A percentile compares a stretch with the other conserved stretches of the same genome.
Evolutionary conservation across 1,140 invertebrate genomes (phyloP).

Genomic region (Drosophila dunni): DNA sequence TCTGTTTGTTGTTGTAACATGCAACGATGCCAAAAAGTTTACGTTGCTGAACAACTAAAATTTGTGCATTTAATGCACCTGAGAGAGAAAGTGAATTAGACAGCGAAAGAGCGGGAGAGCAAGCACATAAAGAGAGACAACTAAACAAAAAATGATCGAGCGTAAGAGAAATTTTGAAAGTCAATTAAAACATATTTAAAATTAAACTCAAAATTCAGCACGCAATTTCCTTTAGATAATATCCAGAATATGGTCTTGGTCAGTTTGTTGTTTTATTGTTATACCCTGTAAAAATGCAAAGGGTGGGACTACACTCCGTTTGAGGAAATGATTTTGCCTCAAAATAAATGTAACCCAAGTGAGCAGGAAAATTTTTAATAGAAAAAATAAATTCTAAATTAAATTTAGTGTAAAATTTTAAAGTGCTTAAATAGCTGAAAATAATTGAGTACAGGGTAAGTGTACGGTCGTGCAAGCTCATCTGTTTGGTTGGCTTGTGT

Average conservation of each 20-base stretch:
- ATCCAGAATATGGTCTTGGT: background rate
- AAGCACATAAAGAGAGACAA: background rate
- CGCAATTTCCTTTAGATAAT: slow-evolving; percentile 24
- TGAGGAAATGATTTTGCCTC: too few relatives aligned
- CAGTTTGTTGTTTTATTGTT: background rate
- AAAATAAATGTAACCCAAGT: too few relatives aligned
- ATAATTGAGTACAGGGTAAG: background rate
- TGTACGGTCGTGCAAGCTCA: background rate
- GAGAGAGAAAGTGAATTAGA: too few relatives aligned
- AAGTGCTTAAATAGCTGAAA: too few relatives aligned
- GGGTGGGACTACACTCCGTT: too few relatives aligned
- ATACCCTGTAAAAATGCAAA: background rate
- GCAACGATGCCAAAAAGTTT: slow-evolving; percentile 42
- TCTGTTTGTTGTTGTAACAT: slow-evolving; percentile 16
- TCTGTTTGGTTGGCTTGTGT: slow-evolving; percentile 9
- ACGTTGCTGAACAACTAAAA: slow-evolving; percentile 30
- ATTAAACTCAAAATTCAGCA: slow-evolving; percentile 29
- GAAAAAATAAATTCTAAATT: too few relatives aligned
- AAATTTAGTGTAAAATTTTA: too few relatives aligned
- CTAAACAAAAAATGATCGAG: background rate
- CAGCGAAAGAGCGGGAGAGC: background rate
- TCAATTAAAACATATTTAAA: slow-evolving; percentile 54
- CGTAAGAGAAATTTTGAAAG: background rate
- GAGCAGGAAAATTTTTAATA: too few relatives aligned
- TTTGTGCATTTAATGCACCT: background rate